phyloP scores from a whole-genome alignment of 2,888 invertebrate species.

The Phaedon cochleariae region DNA sequence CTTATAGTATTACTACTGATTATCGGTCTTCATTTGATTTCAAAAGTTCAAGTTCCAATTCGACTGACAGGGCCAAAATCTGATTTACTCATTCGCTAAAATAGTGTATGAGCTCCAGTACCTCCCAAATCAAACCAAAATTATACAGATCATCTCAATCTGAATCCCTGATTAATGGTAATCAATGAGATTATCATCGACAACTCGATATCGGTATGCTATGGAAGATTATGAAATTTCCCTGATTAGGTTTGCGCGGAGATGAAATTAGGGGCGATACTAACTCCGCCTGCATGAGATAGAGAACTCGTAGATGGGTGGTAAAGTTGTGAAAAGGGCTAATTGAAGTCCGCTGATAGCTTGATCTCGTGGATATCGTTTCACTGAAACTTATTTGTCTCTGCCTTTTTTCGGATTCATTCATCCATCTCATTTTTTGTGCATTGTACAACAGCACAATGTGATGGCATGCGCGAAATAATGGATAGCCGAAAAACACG shows the following conservation, averaged over 20 bases:
- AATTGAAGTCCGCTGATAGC: background rate
- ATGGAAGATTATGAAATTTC: constrained; percentile 36
- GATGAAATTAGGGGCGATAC: constrained; percentile 29
- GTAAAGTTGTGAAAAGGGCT: background rate
- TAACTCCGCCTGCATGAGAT: too few species aligned
- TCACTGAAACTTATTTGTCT: too few species aligned
- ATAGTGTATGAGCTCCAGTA: background rate
- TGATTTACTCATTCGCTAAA: too few species aligned
- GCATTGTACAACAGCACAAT: too few species aligned
- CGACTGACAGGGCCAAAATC: too few species aligned
- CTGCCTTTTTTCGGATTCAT: too few species aligned
- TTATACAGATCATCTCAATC: background rate
- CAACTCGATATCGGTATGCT: constrained; percentile 23
- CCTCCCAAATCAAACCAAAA: background rate
- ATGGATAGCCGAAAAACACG: too few species aligned
- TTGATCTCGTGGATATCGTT: background rate
- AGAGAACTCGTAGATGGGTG: constrained; percentile 7
- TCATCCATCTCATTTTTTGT: too few species aligned
- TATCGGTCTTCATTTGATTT: too few species aligned
- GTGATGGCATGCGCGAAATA: too few species aligned
- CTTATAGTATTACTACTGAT: too few species aligned
- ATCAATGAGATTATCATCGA: constrained; percentile 6
- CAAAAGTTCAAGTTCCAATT: too few species aligned
- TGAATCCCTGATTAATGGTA: background rate
- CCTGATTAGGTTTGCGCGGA: constrained; percentile 34